Percentiles rank a stretch among this genome's conserved stretches.
Conservation (phyloP, 2,797 vertebrate genomes). For the Philypnodon macrostomus region DNA sequence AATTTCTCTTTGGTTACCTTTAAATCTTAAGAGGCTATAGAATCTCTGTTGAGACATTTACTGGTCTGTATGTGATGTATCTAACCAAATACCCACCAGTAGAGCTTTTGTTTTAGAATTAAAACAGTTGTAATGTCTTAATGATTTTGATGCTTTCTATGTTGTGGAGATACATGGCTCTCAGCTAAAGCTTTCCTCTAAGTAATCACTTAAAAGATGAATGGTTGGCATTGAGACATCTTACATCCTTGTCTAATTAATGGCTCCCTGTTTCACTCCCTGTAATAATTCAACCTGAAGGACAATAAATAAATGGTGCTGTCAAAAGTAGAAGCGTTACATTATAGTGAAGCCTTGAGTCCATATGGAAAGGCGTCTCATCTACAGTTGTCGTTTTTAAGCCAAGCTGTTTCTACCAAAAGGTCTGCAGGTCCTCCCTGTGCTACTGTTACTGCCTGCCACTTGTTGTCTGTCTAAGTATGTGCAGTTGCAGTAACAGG, state of each 20-base stretch:
- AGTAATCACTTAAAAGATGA: conserved; percentile 72
- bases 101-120: no score
- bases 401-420: conserved; percentile 3
- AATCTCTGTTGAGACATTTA: no score
- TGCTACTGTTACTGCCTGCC: no score
- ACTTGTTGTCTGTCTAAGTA: no score
- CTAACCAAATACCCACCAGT: no score
- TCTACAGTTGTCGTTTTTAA: conserved; percentile 11
- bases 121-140: conserved; percentile 33
- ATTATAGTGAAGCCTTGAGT: conserved; percentile 37
- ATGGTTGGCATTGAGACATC: conserved; percentile 70
- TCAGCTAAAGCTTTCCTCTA: conserved; percentile 55
- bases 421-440: no score
- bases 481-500: no score
- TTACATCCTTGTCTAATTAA: conserved; percentile 71
- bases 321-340: conserved; percentile 38
- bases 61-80: no score
- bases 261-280: conserved; percentile 42
- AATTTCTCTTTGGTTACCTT: no score
- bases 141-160: conserved; percentile 23
- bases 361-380: conserved; percentile 32
- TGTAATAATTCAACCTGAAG: conserved; percentile 68
- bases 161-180: conserved; percentile 36
- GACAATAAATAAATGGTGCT: conserved; percentile 63
- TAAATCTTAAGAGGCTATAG: no score